Evolutionary conservation across 1,140 invertebrate species (phyloP).

Genomic region (Radopholus similis): DNA sequence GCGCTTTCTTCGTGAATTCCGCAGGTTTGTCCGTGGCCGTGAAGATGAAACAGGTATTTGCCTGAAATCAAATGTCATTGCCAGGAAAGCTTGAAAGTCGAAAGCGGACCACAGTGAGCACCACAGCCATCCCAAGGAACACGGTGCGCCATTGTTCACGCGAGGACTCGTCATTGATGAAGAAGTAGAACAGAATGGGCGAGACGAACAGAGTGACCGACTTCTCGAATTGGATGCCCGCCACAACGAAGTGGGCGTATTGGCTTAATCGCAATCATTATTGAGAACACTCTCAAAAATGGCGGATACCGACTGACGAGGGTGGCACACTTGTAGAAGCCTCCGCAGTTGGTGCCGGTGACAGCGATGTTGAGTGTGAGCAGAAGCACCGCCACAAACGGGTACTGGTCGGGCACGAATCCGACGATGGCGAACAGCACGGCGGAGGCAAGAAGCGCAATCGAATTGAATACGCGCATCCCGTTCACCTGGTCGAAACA

Average conservation of each 20-base stretch:
- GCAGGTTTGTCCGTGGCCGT: conserved; percentile 51
- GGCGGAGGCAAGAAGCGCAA: conserved; percentile 43
- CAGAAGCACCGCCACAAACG: conserved; percentile 25
- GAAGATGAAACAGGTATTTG: conserved; percentile 43
- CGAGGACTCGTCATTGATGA: conserved; percentile 19
- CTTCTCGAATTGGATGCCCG: conserved; percentile 39
- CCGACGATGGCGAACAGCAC: conserved; percentile 40
- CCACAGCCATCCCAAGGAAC: conserved; percentile 21
- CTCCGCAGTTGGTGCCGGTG: conserved; percentile 43
- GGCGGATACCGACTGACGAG: conserved; percentile 36
- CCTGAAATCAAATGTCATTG: conserved; percentile 9
- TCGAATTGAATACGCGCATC: conserved; percentile 50
- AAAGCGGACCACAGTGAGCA: background rate
- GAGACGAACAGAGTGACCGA: conserved; percentile 33
- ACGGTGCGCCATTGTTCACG: conserved; percentile 21
- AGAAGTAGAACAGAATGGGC: conserved; percentile 20
- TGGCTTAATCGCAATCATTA: conserved; percentile 9
- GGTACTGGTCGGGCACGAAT: conserved; percentile 36
- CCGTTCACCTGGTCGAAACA: conserved; percentile 31
- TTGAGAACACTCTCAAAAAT: background rate
- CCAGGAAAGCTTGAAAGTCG: background rate
- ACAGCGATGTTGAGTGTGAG: conserved; percentile 38
- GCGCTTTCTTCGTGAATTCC: conserved; percentile 45
- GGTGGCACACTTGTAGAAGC: conserved; percentile 50
- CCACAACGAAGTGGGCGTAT: conserved; percentile 35